Base-by-base conservation (phyloP, 2,888 invertebrate species). In the Hylaea fasciaria region DNA sequence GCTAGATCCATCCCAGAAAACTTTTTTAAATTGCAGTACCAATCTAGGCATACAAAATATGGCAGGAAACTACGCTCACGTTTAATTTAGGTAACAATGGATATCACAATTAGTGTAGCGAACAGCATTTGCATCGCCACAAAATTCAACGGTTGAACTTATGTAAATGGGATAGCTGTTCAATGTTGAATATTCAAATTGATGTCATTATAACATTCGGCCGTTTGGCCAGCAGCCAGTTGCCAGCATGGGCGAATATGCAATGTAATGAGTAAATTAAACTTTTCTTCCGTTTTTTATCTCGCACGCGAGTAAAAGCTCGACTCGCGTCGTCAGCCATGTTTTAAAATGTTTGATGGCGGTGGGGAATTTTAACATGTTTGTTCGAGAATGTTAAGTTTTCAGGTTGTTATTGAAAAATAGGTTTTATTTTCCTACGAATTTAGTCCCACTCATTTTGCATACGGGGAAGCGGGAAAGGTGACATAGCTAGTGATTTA, bases 151-250 rank as follows among this genome's bases (percentile, higher is more conserved):
- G 87, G 90, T 82, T 89, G 85, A 89, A 90, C 91, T 90, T 90
- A 92, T 91, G 91, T 89, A 87, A 91, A 91, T 92, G 85, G 80
- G 83, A 85, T 89, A 81, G 87, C 87, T 83, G 90, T 88, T 90
- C 90, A 80, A 91, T 90, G 91, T 89, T 91, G 91, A 91, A 91
- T 92, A 92, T 92, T 92, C 91, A 91, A 91, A 91, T 90, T 91
- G 89, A 92, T 91, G 92, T 91, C 91, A 91, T 92, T 92, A 92
- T 92, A 92, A 91, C 90, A 88, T 90, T 89, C 85, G 89, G 81
- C 85, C 79, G 86, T 91, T 91, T 91, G 91, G 91, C 90, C 78
- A 75, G 79, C 78, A 81, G 91, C 91, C 91, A 91, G 88, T 52
- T 61, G 56, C 82, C 78, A 71, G 71, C 74, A 65, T 62, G 63